phyloP scores from a whole-genome alignment of 1,140 invertebrate species.

The Lepidurus couesii region DNA sequence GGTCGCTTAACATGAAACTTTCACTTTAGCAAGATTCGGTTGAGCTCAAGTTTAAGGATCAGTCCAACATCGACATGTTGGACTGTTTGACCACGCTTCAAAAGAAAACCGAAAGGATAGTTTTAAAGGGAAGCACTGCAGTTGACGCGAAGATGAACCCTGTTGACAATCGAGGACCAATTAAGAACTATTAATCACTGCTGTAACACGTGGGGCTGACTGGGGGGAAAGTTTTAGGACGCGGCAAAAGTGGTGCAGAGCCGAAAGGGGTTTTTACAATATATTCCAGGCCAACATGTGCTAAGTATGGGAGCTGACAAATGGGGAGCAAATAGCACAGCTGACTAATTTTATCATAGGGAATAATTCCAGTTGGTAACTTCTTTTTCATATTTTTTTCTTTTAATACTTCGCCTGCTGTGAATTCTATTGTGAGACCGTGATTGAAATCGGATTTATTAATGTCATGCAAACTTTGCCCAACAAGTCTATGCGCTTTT shows the following conservation, averaged over 20 bases:
- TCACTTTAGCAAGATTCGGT: background rate
- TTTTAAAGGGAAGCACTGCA: background rate
- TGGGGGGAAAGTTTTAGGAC: background rate
- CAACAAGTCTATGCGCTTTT: background rate
- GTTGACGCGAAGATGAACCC: conserved; percentile 9
- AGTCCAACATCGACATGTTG: background rate
- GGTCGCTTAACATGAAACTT: background rate
- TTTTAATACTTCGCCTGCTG: background rate
- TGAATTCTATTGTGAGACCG: background rate
- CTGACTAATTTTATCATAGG: conserved; percentile 3
- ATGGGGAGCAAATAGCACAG: conserved; percentile 5
- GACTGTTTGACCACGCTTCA: background rate
- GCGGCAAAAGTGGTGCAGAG: background rate
- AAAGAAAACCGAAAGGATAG: background rate
- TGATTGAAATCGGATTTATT: conserved; percentile 19
- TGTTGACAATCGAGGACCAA: conserved; percentile 16
- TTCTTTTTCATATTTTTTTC: background rate
- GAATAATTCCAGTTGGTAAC: background rate
- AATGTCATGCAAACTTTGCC: background rate
- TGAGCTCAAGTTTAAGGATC: background rate
- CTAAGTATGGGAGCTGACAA: conserved; percentile 18
- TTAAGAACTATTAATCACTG: background rate
- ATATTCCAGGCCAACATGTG: conserved; percentile 3
- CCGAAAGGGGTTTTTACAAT: background rate
- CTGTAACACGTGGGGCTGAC: conserved; percentile 1